Conservation (phyloP, 2,113 vertebrate species). For the Theristicus caerulescens region DNA sequence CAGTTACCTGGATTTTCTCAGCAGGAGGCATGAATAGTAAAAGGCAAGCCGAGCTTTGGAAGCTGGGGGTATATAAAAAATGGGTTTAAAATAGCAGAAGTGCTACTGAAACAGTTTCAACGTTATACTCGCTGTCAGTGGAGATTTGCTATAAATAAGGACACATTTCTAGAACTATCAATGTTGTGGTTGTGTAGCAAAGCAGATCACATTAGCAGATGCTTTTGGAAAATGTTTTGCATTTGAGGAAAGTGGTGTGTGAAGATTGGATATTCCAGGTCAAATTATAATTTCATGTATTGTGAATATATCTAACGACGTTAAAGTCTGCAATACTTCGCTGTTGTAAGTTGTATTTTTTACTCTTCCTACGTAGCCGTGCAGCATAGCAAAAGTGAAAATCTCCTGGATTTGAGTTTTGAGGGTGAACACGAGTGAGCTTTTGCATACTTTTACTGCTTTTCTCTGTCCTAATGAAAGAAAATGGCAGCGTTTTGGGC, state of each 20-base stretch:
- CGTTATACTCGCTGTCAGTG: fast-evolving
- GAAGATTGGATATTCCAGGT: neutral
- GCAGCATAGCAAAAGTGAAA: neutral
- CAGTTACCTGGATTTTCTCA: neutral
- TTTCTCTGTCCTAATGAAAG: neutral
- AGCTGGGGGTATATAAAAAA: neutral
- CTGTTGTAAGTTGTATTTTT: neutral
- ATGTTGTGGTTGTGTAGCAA: neutral
- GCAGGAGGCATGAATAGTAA: neutral
- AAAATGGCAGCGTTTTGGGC: fast-evolving
- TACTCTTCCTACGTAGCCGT: fast-evolving
- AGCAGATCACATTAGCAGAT: neutral
- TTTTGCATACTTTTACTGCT: fast-evolving
- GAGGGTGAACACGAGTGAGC: no score
- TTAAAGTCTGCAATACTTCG: fast-evolving
- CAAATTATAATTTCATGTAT: neutral
- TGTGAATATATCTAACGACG: fast-evolving
- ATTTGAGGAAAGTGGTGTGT: fast-evolving
- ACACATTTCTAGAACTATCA: neutral
- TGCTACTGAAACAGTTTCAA: neutral
- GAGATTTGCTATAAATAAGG: neutral
- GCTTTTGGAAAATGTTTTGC: neutral
- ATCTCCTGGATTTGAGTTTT: no score
- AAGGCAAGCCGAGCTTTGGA: neutral
- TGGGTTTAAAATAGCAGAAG: neutral